A percentile compares a stretch with the other conserved stretches of the same genome.
Evolutionary conservation across 2,888 invertebrate genomes (phyloP).

Genomic region (Eugnorisma glareosa): DNA sequence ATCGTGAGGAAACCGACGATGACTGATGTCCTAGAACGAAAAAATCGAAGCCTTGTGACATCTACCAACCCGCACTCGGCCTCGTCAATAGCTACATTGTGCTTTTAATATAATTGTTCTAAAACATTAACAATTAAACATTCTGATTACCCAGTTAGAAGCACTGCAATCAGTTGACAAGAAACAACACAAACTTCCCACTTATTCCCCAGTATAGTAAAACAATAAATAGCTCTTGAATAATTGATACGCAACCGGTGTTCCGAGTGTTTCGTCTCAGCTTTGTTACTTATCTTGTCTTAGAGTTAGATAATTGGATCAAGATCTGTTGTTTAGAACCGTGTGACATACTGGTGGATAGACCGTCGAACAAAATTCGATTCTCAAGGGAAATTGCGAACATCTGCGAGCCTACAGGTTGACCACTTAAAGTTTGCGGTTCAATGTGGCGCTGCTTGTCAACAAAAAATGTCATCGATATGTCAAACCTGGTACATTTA

Average conservation of each 20-base stretch:
- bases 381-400: not conserved
- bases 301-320: constrained; percentile 83
- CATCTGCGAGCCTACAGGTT: not conserved
- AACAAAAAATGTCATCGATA: not conserved
- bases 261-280: constrained; percentile 70
- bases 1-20: no score
- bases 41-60: no score
- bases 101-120: not conserved
- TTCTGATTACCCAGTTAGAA: constrained; percentile 3
- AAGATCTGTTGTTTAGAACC: constrained; percentile 80
- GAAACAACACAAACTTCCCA: constrained; percentile 33
- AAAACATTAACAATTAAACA: constrained; percentile 2
- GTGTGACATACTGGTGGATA: constrained; percentile 62
- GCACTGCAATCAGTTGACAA: constrained; percentile 20
- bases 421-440: not conserved
- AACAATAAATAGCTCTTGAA: constrained; percentile 72
- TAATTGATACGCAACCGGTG: constrained; percentile 76
- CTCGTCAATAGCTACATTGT: not conserved
- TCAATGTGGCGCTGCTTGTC: not conserved
- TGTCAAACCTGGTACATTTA: not conserved
- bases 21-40: no score
- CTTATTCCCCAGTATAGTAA: constrained; percentile 45
- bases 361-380: constrained; percentile 2
- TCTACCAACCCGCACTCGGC: no score
- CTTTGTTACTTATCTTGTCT: constrained; percentile 81